Base-by-base conservation (phyloP, 2,113 vertebrate genomes). In the Prietella phreatophila region DNA sequence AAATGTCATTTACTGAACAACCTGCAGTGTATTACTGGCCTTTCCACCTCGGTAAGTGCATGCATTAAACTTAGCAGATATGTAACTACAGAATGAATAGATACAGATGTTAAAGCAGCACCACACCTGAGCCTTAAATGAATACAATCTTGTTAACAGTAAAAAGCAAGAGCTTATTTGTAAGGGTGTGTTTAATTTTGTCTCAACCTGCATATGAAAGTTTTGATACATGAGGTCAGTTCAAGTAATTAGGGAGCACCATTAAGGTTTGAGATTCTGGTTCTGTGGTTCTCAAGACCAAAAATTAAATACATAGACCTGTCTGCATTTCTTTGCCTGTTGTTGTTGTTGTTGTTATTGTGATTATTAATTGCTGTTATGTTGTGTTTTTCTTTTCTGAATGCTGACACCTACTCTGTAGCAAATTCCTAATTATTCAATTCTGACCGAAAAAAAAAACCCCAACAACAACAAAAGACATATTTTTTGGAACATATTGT, bases 111-210 rank as follows among this genome's bases (percentile, higher is more conserved):
- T 86, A 58, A 83, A 79, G 27, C 47, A 84, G 60, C 30, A 83
- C 17, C 83, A n/a, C 30, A 79, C 63, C 33, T 69, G 22, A 65
- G 80, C 58, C 58, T 86, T 85, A 69, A 60, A 89, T 75, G 55
- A 27, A 20, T 76, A 81, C 55, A 81, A 88, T 50, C 55, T 30
- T 76, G 56, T 79, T 36, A 85, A 85, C 63, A 81, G 19, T 13
- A 20, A 81, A 84, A 88, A 33, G 30, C 5, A 61, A 82, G 55
- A 69, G 67, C 65, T 25, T 76, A 4, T 13, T 22, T n/a, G 20
- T 10, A 53, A 53, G 27, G 17, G 14, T 53, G 47, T n/a, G 42
- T 78, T 78, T 78, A n/a, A 53, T n/a, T 53, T 27, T 47, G 73
- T 53, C 25, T 53, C 25, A 14, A 53, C 11, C 47, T 53, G 25